Conservation (phyloP, 2,888 invertebrate genomes). For the Myopa tessellatipennis region DNA sequence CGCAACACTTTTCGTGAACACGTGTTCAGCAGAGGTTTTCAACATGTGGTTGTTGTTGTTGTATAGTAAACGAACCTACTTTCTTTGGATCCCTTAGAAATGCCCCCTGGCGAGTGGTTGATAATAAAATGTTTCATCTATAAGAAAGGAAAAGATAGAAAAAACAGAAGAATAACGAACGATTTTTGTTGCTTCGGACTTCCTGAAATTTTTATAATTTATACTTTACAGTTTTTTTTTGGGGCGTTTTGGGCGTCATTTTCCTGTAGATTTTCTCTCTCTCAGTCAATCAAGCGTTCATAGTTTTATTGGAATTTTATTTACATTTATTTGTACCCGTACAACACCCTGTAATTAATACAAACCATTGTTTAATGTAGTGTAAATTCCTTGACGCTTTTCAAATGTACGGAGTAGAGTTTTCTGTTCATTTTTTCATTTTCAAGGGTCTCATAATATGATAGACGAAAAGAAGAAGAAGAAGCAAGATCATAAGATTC, state of each 20-base stretch:
- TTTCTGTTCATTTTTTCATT: not conserved
- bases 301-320: conserved; percentile 2
- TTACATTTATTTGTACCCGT: not conserved
- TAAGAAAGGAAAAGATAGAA: not conserved
- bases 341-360: not conserved
- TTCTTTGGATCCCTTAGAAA: conserved; percentile 10
- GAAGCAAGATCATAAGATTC: not conserved
- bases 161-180: not conserved
- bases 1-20: conserved; percentile 33
- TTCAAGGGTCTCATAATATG: not conserved
- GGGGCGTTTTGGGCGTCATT: conserved; percentile 1
- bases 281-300: not conserved
- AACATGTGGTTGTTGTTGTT: not conserved
- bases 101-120: conserved; percentile 7
- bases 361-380: conserved; percentile 9
- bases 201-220: not conserved
- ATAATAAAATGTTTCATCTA: not conserved
- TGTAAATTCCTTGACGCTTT: conserved; percentile 34
- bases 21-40: conserved; percentile 28
- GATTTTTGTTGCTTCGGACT: not conserved
- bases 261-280: not conserved
- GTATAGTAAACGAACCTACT: not conserved
- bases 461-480: not conserved
- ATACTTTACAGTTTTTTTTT: not conserved
- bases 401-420: no score